phyloP scores from a whole-genome alignment of 2,113 vertebrate species.

The Austrofundulus limnaeus region DNA sequence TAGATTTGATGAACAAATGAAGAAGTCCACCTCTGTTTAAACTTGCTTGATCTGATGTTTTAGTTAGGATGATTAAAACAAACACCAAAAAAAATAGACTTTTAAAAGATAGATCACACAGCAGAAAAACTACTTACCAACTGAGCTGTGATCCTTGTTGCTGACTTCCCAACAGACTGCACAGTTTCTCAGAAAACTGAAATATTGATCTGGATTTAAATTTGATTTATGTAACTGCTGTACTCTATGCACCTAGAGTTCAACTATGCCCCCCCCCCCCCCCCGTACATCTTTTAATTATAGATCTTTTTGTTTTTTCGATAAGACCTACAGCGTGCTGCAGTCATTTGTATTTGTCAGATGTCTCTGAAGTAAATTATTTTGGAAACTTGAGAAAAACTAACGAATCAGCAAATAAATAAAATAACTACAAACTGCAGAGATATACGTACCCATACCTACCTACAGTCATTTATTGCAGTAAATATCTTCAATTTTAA shows the following conservation, averaged over 20 bases:
- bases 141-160: conserved; percentile 26
- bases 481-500: not conserved
- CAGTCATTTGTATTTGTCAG: not conserved
- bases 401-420: no score
- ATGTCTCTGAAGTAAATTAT: not conserved
- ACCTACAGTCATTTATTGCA: no score
- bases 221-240: conserved; percentile 57
- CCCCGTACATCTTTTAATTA: no score
- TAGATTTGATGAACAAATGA: conserved; percentile 4
- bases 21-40: not conserved
- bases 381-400: no score
- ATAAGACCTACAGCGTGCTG: not conserved
- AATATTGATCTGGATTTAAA: conserved; percentile 56
- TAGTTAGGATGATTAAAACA: conserved; percentile 7
- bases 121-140: conserved; percentile 13
- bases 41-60: conserved; percentile 33
- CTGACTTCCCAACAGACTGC: conserved; percentile 25
- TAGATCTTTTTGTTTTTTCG: not conserved
- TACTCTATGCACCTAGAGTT: not conserved
- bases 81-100: conserved; percentile 26
- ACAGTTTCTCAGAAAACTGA: conserved; percentile 21
- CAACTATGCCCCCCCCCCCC: conserved; percentile 1
- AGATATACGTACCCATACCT: no score
- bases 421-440: no score
- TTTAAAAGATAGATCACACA: conserved; percentile 39